Conservation (phyloP, 35 echinoderm and acorn worm genomes). For the Heliocidaris erythrogramma region DNA sequence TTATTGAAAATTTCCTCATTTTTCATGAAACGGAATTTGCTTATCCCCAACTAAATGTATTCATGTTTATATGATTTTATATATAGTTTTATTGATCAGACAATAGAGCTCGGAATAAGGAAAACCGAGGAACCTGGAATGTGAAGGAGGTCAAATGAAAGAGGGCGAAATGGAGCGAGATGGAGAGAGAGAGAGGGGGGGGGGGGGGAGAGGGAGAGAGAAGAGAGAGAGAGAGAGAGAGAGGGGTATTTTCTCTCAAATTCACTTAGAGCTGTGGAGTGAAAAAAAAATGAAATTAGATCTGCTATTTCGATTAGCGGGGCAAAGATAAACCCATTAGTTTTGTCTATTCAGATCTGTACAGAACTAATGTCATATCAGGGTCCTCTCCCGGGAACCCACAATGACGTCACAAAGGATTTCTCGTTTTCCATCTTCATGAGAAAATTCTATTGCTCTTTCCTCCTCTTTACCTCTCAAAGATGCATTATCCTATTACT, state of each 20-base stretch:
- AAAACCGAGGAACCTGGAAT: background rate
- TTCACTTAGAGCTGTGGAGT: constrained; percentile 1
- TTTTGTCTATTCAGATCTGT: background rate
- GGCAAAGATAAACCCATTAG: constrained; percentile 40
- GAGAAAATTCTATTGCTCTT: background rate
- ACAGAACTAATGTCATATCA: background rate
- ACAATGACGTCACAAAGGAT: constrained; percentile 6
- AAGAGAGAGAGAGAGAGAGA: no score
- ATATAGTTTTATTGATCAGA: background rate
- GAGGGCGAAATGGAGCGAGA: background rate
- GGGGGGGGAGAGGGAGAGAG: background rate
- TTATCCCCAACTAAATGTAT: no score
- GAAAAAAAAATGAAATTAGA: constrained; percentile 6
- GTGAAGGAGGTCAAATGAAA: background rate
- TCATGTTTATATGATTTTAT: no score
- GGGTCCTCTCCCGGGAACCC: background rate
- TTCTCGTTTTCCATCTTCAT: background rate
- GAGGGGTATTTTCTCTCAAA: background rate
- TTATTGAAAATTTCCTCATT: no score
- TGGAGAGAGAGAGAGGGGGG: background rate
- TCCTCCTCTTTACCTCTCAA: background rate
- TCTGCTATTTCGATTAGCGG: background rate
- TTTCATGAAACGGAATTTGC: no score
- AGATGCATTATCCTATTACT: background rate
- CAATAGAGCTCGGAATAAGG: background rate